Evolutionary conservation across 2,797 vertebrate species (phyloP).

Genomic region (Myripristis murdjan): DNA sequence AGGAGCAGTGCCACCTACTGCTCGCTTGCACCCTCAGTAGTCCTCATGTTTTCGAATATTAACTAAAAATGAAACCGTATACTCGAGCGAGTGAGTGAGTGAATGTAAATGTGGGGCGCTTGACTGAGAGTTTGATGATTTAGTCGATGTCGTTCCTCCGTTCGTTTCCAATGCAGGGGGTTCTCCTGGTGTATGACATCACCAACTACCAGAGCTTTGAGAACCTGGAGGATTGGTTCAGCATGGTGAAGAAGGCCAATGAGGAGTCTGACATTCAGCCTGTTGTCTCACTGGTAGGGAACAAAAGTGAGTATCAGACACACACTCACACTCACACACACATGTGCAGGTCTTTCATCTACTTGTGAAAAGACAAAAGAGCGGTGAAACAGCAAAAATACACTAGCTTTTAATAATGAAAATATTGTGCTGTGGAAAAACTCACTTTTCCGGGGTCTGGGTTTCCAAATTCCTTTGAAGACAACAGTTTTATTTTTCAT

Average conservation of each 20-base stretch:
- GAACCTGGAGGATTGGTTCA: conserved; percentile 98
- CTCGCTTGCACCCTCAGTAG: conserved; percentile 52
- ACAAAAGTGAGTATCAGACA: conserved; percentile 93
- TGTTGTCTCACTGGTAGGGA: conserved; percentile 93
- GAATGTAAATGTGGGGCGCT: not conserved
- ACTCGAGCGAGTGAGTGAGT: not conserved
- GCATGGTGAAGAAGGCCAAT: conserved; percentile 94
- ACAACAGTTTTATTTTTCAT: no score
- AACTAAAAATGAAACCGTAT: not conserved
- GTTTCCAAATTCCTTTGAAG: no score
- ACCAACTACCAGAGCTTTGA: conserved; percentile 99
- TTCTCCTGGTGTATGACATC: conserved; percentile 98
- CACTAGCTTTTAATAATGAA: not conserved
- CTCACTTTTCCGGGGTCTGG: no score
- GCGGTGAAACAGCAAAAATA: not conserved
- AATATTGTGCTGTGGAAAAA: not conserved
- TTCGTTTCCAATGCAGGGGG: conserved; percentile 84
- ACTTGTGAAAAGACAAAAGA: not conserved
- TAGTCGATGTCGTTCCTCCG: conserved; percentile 27
- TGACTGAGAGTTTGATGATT: not conserved
- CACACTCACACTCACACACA: conserved; percentile 14
- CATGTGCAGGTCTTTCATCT: conserved; percentile 5
- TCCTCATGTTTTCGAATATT: conserved; percentile 22
- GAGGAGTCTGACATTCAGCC: conserved; percentile 95
- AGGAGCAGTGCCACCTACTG: conserved; percentile 85